Percentiles rank a stretch among this genome's conserved stretches.
Evolutionary conservation across 2,797 vertebrate genomes (phyloP).

Genomic region (Sebastes alutus): DNA sequence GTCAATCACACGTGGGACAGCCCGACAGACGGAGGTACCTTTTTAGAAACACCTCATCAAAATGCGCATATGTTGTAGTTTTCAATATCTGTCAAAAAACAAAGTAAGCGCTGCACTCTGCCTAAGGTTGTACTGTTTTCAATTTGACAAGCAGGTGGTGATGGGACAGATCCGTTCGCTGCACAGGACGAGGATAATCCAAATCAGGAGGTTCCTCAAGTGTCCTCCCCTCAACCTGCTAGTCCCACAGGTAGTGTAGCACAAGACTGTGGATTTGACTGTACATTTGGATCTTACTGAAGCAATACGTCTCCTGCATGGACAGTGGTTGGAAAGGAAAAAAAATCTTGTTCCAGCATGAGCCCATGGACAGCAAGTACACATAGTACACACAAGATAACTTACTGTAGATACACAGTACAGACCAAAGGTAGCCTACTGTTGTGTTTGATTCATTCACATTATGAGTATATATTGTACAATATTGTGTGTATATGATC

Average conservation of each 20-base stretch:
- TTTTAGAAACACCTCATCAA: background rate
- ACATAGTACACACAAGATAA: background rate
- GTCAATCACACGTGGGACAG: slow-evolving; percentile 72
- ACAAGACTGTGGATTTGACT: background rate
- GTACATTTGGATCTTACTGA: background rate
- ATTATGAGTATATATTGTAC: background rate
- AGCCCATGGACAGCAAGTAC: background rate
- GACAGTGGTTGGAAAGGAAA: background rate
- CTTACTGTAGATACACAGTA: background rate
- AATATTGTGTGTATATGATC: background rate
- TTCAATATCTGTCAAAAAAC: background rate
- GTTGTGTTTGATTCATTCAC: background rate
- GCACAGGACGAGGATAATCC: slow-evolving; percentile 59
- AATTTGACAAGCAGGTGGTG: slow-evolving; percentile 34
- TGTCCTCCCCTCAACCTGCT: slow-evolving; percentile 60
- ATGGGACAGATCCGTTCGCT: slow-evolving; percentile 68
- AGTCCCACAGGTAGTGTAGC: slow-evolving; percentile 76
- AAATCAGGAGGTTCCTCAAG: slow-evolving; percentile 53
- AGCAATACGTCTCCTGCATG: background rate
- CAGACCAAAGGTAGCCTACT: background rate
- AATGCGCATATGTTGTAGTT: background rate
- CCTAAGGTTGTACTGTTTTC: background rate
- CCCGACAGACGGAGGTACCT: slow-evolving; percentile 61
- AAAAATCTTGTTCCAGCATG: background rate
- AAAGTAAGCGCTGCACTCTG: background rate